phyloP scores from a whole-genome alignment of 1,140 invertebrate genomes.

The Macrosteles quadrilineatus region DNA sequence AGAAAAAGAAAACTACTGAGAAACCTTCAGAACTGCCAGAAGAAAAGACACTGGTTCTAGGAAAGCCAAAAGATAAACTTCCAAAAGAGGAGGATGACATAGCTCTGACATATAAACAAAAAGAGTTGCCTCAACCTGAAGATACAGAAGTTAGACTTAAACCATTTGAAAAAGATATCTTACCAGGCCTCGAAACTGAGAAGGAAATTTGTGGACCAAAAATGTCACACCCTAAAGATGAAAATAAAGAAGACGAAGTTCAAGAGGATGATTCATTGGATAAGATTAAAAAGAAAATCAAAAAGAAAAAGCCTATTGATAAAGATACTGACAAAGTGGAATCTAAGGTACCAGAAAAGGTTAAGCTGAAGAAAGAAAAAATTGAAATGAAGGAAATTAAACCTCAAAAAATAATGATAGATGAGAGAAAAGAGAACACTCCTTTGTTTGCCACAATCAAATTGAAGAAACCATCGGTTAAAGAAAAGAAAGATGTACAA shows the following conservation, averaged over 20 bases:
- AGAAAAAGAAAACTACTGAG: constrained; percentile 29
- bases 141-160: constrained; percentile 33
- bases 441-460: constrained; percentile 63
- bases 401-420: constrained; percentile 39
- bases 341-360: constrained; percentile 39
- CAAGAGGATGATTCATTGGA: constrained; percentile 9
- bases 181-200: constrained; percentile 42
- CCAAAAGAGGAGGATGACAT: constrained; percentile 35
- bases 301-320: constrained; percentile 30
- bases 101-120: constrained; percentile 35
- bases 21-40: constrained; percentile 19
- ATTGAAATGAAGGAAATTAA: constrained; percentile 42
- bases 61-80: constrained; percentile 37
- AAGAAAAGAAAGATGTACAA: constrained; percentile 55
- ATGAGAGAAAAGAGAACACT: constrained; percentile 47
- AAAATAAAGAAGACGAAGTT: constrained; percentile 30
- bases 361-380: constrained; percentile 38
- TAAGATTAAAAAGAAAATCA: constrained; percentile 25
- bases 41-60: constrained; percentile 34
- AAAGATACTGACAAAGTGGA: constrained; percentile 30
- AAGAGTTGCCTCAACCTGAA: constrained; percentile 22
- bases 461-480: constrained; percentile 59
- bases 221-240: constrained; percentile 7
- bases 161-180: constrained; percentile 39
- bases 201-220: constrained; percentile 23